Conservation (phyloP, 2,113 vertebrate species). For the Myocastor coypus region DNA sequence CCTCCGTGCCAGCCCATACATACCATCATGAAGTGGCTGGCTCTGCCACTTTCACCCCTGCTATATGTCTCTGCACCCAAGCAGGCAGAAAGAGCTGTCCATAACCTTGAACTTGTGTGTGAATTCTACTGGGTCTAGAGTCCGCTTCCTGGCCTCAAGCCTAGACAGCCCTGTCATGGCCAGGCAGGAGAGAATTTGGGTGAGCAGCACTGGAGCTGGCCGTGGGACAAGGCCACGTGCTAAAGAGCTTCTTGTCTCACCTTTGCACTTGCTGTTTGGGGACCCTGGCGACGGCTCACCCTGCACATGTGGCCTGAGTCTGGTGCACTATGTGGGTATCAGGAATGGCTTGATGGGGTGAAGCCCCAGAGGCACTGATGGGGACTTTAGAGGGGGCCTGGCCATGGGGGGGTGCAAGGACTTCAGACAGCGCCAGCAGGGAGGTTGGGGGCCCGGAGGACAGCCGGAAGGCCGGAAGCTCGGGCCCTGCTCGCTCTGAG, state of each 20-base stretch:
- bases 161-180: rapidly evolving
- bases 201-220: neutral
- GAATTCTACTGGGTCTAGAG: neutral
- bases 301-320: neutral
- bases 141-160: neutral
- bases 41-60: rapidly evolving
- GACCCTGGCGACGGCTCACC: neutral
- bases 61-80: rapidly evolving
- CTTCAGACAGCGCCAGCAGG: constrained; percentile 51
- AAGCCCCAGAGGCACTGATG: rapidly evolving
- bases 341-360: no score
- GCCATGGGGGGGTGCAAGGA: neutral
- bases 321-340: neutral
- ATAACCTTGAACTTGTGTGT: no score
- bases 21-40: rapidly evolving
- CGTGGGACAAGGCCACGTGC: neutral
- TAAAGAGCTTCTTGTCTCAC: no score
- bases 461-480: constrained; percentile 66
- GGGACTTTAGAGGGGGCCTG: neutral
- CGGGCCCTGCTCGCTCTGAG: constrained; percentile 66
- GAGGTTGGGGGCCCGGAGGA: constrained; percentile 45
- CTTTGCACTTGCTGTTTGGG: neutral
- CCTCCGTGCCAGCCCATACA: neutral
- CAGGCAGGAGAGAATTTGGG: no score
- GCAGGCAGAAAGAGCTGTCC: neutral